phyloP scores from a whole-genome alignment of 53 echinoderm and acorn worm genomes.

The Luidia sarsii region DNA sequence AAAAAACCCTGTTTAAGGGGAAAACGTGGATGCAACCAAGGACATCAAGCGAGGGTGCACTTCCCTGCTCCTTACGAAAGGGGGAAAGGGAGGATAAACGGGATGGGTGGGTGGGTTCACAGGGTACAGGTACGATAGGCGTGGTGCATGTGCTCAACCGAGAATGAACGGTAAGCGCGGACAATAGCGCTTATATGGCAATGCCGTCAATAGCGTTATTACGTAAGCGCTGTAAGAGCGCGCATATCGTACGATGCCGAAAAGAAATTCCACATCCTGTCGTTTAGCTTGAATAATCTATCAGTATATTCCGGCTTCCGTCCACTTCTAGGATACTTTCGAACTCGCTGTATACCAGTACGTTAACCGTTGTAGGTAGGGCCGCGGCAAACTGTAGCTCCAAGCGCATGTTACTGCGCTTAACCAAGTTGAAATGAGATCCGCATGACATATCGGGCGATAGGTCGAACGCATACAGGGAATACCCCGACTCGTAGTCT shows the following conservation, averaged over 20 bases:
- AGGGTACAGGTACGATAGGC: too few species aligned
- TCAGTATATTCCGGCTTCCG: constrained; percentile 30
- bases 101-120: neutral
- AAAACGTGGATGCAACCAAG: constrained; percentile 31
- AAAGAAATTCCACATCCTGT: neutral
- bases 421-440: constrained; percentile 56
- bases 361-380: constrained; percentile 56
- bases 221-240: too few species aligned
- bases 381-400: constrained; percentile 55
- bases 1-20: constrained; percentile 28
- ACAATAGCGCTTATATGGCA: too few species aligned
- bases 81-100: neutral
- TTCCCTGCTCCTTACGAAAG: neutral
- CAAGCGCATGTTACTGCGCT: constrained; percentile 59
- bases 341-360: constrained; percentile 52
- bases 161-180: too few species aligned
- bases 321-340: constrained; percentile 55
- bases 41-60: neutral
- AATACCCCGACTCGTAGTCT: constrained; percentile 1
- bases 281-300: constrained; percentile 44
- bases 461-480: constrained; percentile 70
- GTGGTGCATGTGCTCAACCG: too few species aligned
- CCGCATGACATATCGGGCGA: constrained; percentile 53
- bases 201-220: too few species aligned
- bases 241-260: too few species aligned